Evolutionary conservation across 2,113 vertebrate species (phyloP).

Genomic region (Ceyx cyanopectus): DNA sequence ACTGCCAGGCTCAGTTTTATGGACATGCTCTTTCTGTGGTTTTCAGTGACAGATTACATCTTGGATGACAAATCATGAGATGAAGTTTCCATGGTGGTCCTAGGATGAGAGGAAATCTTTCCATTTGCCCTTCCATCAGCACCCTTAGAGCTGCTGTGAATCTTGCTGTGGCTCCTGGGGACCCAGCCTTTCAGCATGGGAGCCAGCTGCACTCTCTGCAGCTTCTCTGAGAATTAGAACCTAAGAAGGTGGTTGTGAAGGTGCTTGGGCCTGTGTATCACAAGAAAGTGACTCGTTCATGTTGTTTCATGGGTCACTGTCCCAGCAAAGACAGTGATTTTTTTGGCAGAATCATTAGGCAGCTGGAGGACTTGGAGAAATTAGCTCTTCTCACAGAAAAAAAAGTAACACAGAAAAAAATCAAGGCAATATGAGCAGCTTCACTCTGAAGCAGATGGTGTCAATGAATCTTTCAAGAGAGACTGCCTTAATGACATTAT

Average conservation of each 20-base stretch:
- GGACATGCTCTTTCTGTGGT: neutral
- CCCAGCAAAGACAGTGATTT: neutral
- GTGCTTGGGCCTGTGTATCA: neutral
- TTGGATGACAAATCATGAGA: neutral
- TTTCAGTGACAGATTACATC: neutral
- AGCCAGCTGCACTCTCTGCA: accelerated
- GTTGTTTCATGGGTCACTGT: neutral
- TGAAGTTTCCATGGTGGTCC: neutral
- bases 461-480: neutral
- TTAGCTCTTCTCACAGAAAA: neutral
- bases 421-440: neutral
- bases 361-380: neutral
- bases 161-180: neutral
- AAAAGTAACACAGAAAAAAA: neutral
- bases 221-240: neutral
- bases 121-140: neutral
- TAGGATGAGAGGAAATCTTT: neutral
- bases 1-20: neutral
- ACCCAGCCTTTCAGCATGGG: accelerated
- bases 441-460: neutral
- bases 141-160: neutral
- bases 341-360: neutral
- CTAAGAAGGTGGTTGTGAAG: neutral
- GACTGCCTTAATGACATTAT: neutral
- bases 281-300: neutral